These are phyloP conservation scores for Lomographa bimaculata DNA, from an alignment of 2,888 invertebrate species.

Conservation along the genomic window DNA sequence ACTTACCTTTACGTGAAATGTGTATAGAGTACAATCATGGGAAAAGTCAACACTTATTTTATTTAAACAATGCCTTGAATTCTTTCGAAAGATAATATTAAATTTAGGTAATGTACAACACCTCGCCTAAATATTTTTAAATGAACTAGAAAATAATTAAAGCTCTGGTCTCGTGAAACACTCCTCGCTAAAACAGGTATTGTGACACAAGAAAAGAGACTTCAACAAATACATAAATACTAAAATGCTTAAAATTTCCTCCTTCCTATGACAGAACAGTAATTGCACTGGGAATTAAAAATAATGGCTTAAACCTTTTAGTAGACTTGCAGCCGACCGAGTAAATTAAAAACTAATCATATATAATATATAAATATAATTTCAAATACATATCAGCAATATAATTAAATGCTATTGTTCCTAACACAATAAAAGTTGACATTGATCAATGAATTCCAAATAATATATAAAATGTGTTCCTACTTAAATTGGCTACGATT, in stretches of 20 bases:
- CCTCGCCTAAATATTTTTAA: conserved; percentile 55
- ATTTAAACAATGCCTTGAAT: conserved; percentile 49
- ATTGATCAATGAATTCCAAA: conserved; percentile 12
- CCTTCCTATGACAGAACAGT: conserved; percentile 58
- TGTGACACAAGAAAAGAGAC: conserved; percentile 57
- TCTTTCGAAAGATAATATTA: conserved; percentile 42
- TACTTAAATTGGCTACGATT: conserved; percentile 42
- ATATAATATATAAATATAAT: conserved; percentile 30
- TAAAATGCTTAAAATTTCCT: conserved; percentile 49
- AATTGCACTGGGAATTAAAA: conserved; percentile 48
- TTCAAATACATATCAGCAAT: conserved; percentile 59
- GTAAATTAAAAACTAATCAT: conserved; percentile 28
- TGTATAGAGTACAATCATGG: conserved; percentile 45
- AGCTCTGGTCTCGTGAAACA: conserved; percentile 66
- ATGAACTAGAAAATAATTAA: conserved; percentile 41
- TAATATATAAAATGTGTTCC: conserved; percentile 25
- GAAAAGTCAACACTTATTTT: conserved; percentile 48
- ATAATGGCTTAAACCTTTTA: conserved; percentile 25
- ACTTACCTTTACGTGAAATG: conserved; percentile 35
- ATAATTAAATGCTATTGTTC: conserved; percentile 64
- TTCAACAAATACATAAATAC: conserved; percentile 57
- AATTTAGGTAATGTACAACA: conserved; percentile 60
- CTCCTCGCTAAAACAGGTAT: conserved; percentile 53
- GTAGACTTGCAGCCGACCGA: conserved; percentile 44
- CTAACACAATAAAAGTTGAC: conserved; percentile 30